Conservation (phyloP, 2,888 invertebrate genomes). For the Plusia festucae region DNA sequence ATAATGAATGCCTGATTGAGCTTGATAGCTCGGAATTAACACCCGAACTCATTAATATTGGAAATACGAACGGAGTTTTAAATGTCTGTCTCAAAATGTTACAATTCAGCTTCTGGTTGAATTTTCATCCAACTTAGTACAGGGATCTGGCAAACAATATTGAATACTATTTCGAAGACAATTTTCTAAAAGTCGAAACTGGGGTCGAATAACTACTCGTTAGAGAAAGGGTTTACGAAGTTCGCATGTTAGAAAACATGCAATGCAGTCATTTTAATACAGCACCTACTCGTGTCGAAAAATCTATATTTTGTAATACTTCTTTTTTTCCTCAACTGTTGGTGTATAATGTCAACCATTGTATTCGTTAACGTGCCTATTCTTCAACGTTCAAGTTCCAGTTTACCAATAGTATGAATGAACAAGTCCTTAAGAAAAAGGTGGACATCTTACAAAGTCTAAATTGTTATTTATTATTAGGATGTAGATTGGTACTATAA, state of each 20-base stretch:
- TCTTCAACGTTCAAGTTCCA: neutral
- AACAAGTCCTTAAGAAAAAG: too few species aligned
- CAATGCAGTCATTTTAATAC: conserved; percentile 4
- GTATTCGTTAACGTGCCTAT: neutral
- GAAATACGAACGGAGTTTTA: neutral
- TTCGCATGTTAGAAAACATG: conserved; percentile 3
- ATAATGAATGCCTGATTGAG: conserved; percentile 25
- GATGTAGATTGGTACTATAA: too few species aligned
- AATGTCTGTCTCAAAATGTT: neutral
- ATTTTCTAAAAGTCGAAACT: neutral
- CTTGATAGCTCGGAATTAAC: neutral
- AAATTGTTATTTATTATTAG: too few species aligned
- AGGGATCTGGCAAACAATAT: neutral
- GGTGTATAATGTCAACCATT: neutral
- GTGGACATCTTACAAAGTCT: too few species aligned
- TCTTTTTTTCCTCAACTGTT: neutral
- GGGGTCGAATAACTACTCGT: too few species aligned
- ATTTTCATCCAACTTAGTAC: neutral
- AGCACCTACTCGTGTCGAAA: neutral
- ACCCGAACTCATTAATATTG: neutral
- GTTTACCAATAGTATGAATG: too few species aligned
- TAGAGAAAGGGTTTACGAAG: neutral
- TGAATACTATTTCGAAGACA: neutral
- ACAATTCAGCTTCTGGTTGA: too few species aligned
- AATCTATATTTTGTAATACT: neutral